These are phyloP conservation scores for Calycopis cecrops DNA, from an alignment of 1,140 invertebrate genomes.

Conservation along the genomic window DNA sequence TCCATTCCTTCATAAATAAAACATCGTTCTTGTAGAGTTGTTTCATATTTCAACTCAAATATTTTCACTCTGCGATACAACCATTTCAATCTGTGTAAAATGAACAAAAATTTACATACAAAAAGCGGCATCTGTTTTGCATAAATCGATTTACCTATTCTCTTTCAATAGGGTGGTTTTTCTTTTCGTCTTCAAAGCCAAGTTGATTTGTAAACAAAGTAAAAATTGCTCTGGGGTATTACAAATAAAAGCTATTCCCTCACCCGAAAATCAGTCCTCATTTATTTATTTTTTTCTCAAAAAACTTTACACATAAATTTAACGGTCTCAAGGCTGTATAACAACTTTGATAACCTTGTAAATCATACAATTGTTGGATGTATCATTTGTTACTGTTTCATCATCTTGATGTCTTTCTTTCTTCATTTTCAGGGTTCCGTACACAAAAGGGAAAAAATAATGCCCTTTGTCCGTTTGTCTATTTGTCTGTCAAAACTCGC, in stretches of 20 bases:
- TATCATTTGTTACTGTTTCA: background rate
- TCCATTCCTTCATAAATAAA: constrained; percentile 4
- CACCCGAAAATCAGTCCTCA: constrained; percentile 20
- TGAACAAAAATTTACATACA: constrained; percentile 69
- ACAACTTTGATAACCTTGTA: background rate
- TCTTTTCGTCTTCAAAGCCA: constrained; percentile 60
- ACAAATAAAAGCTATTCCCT: constrained; percentile 58
- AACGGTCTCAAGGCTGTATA: constrained; percentile 3
- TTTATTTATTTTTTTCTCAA: constrained; percentile 16
- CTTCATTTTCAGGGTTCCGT: too few relatives aligned
- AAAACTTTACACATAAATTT: constrained; percentile 22
- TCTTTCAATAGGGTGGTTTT: constrained; percentile 59
- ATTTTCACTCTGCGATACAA: constrained; percentile 44
- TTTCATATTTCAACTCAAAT: constrained; percentile 18
- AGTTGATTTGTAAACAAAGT: constrained; percentile 71
- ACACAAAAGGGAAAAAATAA: too few relatives aligned
- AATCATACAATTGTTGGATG: background rate
- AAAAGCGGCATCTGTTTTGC: constrained; percentile 68
- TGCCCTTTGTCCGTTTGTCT: too few relatives aligned
- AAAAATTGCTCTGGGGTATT: constrained; percentile 66
- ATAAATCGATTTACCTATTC: constrained; percentile 71
- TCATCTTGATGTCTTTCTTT: too few relatives aligned
- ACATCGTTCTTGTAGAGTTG: constrained; percentile 5
- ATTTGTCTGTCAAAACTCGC: too few relatives aligned
- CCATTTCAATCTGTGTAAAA: constrained; percentile 66